Conservation (phyloP, 2,888 invertebrate species). For the Hesperia comma region DNA sequence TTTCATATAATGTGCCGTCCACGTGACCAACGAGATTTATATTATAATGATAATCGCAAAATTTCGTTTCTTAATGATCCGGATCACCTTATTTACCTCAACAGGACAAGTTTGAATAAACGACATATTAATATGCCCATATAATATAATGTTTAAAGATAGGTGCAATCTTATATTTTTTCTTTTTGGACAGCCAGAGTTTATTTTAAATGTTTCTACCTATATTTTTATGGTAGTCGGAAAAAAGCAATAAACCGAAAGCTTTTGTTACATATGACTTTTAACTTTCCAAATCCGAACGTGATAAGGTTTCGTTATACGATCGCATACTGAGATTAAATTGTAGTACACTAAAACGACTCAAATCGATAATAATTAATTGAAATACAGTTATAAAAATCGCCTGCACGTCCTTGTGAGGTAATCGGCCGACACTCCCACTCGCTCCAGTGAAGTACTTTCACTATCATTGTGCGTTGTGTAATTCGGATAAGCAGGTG, state of each 20-base stretch:
- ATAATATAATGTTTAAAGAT: too few species aligned
- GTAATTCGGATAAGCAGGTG: constrained; percentile 54
- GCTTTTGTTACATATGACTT: not conserved
- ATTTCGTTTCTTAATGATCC: too few species aligned
- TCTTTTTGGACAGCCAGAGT: too few species aligned
- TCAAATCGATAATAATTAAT: constrained; percentile 34
- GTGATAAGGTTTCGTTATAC: constrained; percentile 23
- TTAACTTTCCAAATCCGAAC: constrained; percentile 14
- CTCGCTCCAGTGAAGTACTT: constrained; percentile 77
- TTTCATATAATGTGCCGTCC: too few species aligned
- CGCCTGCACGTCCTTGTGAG: constrained; percentile 72
- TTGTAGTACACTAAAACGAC: constrained; percentile 23
- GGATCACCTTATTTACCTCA: too few species aligned
- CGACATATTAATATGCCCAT: too few species aligned
- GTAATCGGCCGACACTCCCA: constrained; percentile 67
- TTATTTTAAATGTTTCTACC: not conserved
- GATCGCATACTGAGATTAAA: constrained; percentile 35
- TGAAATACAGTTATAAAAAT: constrained; percentile 48
- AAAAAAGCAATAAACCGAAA: constrained; percentile 1
- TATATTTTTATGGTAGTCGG: not conserved
- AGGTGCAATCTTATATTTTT: too few species aligned
- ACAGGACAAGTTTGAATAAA: too few species aligned
- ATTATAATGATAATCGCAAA: too few species aligned
- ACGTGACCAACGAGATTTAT: too few species aligned
- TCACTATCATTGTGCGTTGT: constrained; percentile 79